These are phyloP conservation scores for Bombus confusus DNA, from an alignment of 1,140 invertebrate species.

Conservation along the genomic window DNA sequence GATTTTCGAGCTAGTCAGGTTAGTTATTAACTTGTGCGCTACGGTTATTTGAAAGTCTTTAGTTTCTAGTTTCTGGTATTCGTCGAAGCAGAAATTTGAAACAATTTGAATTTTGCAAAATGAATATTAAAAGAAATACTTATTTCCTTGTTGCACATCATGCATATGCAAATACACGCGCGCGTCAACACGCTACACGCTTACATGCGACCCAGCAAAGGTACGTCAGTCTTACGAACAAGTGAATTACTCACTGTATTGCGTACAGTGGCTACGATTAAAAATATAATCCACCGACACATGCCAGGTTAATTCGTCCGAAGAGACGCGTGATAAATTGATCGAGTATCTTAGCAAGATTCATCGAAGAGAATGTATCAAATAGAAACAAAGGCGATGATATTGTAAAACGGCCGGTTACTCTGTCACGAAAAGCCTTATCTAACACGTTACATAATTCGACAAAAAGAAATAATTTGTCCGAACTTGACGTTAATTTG, in stretches of 20 bases:
- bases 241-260: background rate
- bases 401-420: too few relatives aligned
- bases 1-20: background rate
- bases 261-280: background rate
- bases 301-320: background rate
- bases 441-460: too few relatives aligned
- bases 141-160: too few relatives aligned
- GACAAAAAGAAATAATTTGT: too few relatives aligned
- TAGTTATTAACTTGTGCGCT: background rate
- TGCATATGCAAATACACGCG: background rate
- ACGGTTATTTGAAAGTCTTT: background rate
- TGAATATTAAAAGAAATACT: too few relatives aligned
- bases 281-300: background rate
- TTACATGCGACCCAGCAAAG: background rate
- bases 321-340: background rate
- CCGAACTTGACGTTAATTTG: too few relatives aligned
- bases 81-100: too few relatives aligned
- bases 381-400: too few relatives aligned
- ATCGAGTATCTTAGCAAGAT: too few relatives aligned
- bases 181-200: background rate
- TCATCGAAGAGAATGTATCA: too few relatives aligned
- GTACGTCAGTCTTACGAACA: slow-evolving; percentile 28
- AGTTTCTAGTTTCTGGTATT: background rate
- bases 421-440: too few relatives aligned
- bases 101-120: too few relatives aligned